Percentiles rank a stretch among this genome's conserved stretches.
Evolutionary conservation across 1,140 invertebrate genomes (phyloP).

Genomic region (Anagrus nilaparvatae): DNA sequence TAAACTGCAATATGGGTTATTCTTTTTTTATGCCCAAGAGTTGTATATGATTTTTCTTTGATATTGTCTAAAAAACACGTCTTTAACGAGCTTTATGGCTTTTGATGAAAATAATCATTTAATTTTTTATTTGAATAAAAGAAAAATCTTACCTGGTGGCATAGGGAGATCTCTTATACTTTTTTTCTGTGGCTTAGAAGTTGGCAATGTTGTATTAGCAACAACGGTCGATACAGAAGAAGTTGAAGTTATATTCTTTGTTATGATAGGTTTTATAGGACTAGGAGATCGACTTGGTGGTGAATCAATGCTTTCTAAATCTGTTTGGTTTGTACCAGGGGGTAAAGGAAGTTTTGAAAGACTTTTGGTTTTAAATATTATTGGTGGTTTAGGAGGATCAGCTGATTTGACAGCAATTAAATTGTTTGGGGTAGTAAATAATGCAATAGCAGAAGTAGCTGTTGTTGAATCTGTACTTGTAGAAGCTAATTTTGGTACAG

Average conservation of each 20-base stretch:
- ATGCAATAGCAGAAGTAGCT: slow-evolving; percentile 31
- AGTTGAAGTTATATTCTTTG: slow-evolving; percentile 24
- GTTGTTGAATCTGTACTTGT: slow-evolving; percentile 10
- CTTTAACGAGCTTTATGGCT: no score
- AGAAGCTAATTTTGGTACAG: background rate
- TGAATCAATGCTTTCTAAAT: slow-evolving; percentile 63
- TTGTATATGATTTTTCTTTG: no score
- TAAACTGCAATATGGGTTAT: no score
- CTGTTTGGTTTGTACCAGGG: slow-evolving; percentile 71
- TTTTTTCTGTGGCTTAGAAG: slow-evolving; percentile 41
- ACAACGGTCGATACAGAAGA: no score
- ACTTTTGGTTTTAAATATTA: slow-evolving; percentile 49
- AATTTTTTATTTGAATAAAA: no score
- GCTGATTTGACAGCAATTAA: slow-evolving; percentile 34
- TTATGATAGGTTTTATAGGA: slow-evolving; percentile 39
- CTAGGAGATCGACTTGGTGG: slow-evolving; percentile 53
- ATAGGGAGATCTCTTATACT: slow-evolving; percentile 80
- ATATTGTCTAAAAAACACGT: no score
- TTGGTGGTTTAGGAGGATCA: slow-evolving; percentile 34
- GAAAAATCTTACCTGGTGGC: slow-evolving; percentile 59
- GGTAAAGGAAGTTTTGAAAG: slow-evolving; percentile 70
- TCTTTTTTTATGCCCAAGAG: no score
- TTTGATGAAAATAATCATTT: no score
- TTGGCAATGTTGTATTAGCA: slow-evolving; percentile 8
- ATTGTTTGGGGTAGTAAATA: slow-evolving; percentile 38